Conservation (phyloP, 2,797 vertebrate species). For the Potorous gilbertii region DNA sequence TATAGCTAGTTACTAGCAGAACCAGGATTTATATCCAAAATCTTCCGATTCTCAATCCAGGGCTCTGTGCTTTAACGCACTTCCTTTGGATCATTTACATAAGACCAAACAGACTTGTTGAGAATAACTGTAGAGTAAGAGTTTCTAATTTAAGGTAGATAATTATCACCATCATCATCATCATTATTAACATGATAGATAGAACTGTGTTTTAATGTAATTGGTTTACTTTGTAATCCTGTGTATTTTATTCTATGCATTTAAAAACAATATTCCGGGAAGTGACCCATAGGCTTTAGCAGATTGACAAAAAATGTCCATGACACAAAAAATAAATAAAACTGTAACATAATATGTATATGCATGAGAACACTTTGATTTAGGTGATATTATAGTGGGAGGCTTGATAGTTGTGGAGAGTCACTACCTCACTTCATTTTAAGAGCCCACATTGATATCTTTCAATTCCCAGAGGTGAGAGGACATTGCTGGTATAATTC, state of each 20-base stretch:
- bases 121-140: background rate
- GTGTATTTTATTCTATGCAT: background rate
- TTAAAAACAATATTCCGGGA: background rate
- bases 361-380: background rate
- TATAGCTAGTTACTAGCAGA: background rate
- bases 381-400: background rate
- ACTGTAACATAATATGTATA: background rate
- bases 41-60: background rate
- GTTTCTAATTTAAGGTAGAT: background rate
- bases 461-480: constrained; percentile 8
- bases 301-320: background rate
- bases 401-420: background rate
- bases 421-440: background rate
- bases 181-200: background rate
- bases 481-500: constrained; percentile 54
- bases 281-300: background rate
- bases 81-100: background rate
- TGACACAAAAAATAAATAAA: background rate
- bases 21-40: background rate
- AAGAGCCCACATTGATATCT: background rate
- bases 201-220: background rate
- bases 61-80: background rate
- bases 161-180: no score
- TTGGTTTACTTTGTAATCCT: background rate
- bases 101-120: background rate